Evolutionary conservation across 2,888 invertebrate genomes (phyloP), one percentile per base, ranked within the genome.

Genomic region (Sisyra terminalis): DNA sequence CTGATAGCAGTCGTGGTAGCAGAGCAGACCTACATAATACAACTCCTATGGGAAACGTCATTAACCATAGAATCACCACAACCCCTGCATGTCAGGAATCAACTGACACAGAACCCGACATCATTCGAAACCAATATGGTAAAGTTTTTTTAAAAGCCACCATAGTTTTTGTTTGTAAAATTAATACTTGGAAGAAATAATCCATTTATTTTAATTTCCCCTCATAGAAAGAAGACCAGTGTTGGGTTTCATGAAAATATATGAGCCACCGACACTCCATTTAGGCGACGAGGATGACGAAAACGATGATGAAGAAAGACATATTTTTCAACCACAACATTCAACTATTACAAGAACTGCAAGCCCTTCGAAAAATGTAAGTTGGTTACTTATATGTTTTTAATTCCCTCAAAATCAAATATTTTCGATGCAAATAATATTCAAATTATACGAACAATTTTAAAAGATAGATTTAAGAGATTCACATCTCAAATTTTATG

Each of bases 91-190:
- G 24, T 24, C 24, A 24, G 24, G 24, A 24, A 17, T 61, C 61
- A 42, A 79, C 79, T 52, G 84, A 83, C 55, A 79, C 82, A 42
- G 86, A 87, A 65, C 86, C 87, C 38, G 87, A 87, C 63, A 84
- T 87, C 54, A 86, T 87, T 63, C 81, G 86, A 50, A 84, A 82
- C 68, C 80, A 87, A 63, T 85, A 86, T 65, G 86, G 87, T 87
- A 56, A 72, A 75, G 61, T 42, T 24, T 39, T 37, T 13, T 37
- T 6, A 15, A 37, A 37, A 9, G 6, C 15, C 15, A 15, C 18
- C 16, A 11, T 9, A 8, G 11, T 35, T 9, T n/a, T 35, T 35
- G 3, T 7, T 7, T 24, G 5, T 5, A 24, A 24, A 24, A 5
- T 5, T 24, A 7, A 24, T 24, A 24, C 24, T 3, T 7, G 7